These are phyloP conservation scores for Megamerina dolium DNA, from an alignment of 2,888 invertebrate genomes.

Conservation along the genomic window DNA sequence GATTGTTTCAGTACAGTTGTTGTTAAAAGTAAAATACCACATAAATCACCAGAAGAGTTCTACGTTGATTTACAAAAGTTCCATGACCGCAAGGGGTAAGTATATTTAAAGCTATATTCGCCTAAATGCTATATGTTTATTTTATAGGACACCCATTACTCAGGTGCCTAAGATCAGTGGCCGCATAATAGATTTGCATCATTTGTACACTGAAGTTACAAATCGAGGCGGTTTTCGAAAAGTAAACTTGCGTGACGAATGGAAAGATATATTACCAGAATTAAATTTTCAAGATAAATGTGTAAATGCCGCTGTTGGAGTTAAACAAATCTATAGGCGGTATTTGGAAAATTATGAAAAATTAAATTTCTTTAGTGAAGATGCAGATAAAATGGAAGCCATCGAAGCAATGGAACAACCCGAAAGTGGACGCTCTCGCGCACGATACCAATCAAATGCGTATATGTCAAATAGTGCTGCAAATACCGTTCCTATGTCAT, in stretches of 20 bases:
- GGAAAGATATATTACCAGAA: constrained; percentile 77
- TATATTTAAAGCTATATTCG: constrained; percentile 23
- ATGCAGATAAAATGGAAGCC: constrained; percentile 71
- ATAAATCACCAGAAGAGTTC: constrained; percentile 38
- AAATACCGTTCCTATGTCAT: constrained; percentile 60
- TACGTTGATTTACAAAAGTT: constrained; percentile 74
- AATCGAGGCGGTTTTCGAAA: constrained; percentile 91
- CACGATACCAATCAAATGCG: constrained; percentile 57
- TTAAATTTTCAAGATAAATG: constrained; percentile 75
- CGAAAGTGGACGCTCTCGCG: constrained; percentile 69
- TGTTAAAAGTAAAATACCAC: constrained; percentile 23
- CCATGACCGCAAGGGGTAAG: constrained; percentile 88
- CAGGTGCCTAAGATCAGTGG: constrained; percentile 77
- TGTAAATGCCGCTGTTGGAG: constrained; percentile 79
- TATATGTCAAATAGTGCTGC: constrained; percentile 24
- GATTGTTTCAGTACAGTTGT: no score
- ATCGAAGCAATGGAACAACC: constrained; percentile 51
- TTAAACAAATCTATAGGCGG: constrained; percentile 79
- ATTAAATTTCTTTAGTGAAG: constrained; percentile 82
- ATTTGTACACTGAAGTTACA: constrained; percentile 86
- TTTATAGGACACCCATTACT: constrained; percentile 54
- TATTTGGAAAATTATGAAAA: constrained; percentile 84
- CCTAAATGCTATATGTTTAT: constrained; percentile 20
- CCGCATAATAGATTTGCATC: constrained; percentile 84
- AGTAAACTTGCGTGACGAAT: constrained; percentile 86